Conservation (phyloP, 1,140 invertebrate genomes). For the Bicyclus anynana region DNA sequence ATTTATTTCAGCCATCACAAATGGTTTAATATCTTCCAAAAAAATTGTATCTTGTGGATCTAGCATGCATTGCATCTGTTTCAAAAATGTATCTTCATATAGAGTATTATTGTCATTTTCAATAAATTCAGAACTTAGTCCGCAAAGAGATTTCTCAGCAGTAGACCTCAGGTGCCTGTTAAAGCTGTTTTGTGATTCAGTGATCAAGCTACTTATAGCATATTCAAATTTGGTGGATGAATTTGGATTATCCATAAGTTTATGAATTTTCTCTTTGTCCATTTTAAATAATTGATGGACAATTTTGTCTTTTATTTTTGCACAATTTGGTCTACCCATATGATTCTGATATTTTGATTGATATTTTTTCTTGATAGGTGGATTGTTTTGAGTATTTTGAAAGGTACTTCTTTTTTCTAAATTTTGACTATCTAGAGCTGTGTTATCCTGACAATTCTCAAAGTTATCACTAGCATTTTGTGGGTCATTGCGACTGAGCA, state of each 20-base stretch:
- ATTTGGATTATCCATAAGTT: conserved; percentile 67
- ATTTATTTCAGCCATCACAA: conserved; percentile 63
- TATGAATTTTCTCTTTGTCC: conserved; percentile 69
- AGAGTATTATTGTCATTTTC: conserved; percentile 66
- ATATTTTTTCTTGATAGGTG: conserved; percentile 39
- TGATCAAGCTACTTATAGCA: conserved; percentile 67
- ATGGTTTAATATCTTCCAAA: conserved; percentile 68
- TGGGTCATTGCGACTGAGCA: conserved; percentile 48
- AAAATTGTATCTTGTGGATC: conserved; percentile 68
- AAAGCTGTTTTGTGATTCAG: conserved; percentile 67
- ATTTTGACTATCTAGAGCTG: conserved; percentile 20
- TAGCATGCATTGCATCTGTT: conserved; percentile 69
- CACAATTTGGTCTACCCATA: conserved; percentile 51
- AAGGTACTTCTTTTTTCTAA: conserved; percentile 15
- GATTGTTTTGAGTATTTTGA: conserved; percentile 34
- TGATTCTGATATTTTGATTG: conserved; percentile 40
- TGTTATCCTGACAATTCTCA: conserved; percentile 20
- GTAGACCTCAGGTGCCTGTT: conserved; percentile 62
- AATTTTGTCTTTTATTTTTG: conserved; percentile 71
- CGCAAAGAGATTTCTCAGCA: conserved; percentile 62
- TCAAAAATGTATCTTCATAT: conserved; percentile 72
- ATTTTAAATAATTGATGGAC: conserved; percentile 69
- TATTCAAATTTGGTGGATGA: conserved; percentile 70
- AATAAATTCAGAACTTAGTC: conserved; percentile 55
- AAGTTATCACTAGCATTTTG: conserved; percentile 27